Evolutionary conservation across 1,140 invertebrate genomes (phyloP), one percentile per base, ranked within the genome.

Genomic region (Tenebrio molitor): DNA sequence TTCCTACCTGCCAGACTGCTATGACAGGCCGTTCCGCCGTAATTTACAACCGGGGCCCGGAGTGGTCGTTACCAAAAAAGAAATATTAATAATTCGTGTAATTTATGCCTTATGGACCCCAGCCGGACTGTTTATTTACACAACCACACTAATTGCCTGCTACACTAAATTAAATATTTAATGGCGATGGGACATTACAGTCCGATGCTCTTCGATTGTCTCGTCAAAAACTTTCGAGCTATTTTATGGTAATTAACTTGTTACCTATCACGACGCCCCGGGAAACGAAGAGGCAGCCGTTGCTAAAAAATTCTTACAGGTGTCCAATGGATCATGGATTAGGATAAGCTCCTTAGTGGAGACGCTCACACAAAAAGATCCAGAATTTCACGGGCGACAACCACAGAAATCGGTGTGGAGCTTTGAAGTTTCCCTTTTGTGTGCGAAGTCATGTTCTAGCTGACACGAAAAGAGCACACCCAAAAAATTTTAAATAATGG

Each of bases 21-120:
- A 23, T 75, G 76, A 77, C 74, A 76, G 76, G 50, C 69, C 69
- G 64, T 53, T 73, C 74, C 17, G 36, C 34, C 44, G 66, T 76
- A 74, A 76, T 76, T 76, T 78, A 76, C 64, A 73, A 72, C 71
- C 23, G 19, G 19, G 25, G 58, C 15, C 67, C 63, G 42, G 36
- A 50, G 58, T 64, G 41, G 42, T 74, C 68, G 73, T 78, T 76
- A 72, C 72, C 65, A 39, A 73, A 71, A 74, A 74, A 73, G 73
- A 74, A 78, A 78, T 78, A 78, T 78, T 71, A 74, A 76, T 78
- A 76, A 76, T 78, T 76, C 70, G 33, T 41, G 65, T 76, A 76
- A 76, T 74, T 76, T 76, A 76, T 73, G 74, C 72, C 72, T 67
- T 72, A 66, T 65, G 29, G 72, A 36, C 29, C 62, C 62, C 19